Evolutionary conservation across 2,797 vertebrate species (phyloP).

Genomic region (Clarias pachynema): DNA sequence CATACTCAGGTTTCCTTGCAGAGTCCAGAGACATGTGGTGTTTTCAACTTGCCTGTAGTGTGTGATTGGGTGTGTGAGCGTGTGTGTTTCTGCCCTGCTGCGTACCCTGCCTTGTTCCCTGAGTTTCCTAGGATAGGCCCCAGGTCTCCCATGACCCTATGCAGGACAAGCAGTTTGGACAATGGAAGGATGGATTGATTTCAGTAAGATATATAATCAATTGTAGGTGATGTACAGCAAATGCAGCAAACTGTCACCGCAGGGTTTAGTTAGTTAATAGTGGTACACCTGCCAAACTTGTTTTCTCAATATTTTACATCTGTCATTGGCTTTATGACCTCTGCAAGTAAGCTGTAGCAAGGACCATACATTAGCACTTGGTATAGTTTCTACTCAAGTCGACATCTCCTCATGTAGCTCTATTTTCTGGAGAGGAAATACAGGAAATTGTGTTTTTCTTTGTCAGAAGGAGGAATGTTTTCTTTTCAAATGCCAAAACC

Average conservation of each 20-base stretch:
- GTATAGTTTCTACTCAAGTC: neutral
- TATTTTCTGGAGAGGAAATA: conserved; percentile 16
- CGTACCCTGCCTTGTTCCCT: no score
- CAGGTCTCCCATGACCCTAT: no score
- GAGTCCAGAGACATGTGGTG: no score
- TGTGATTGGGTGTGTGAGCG: no score
- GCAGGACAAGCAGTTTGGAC: no score
- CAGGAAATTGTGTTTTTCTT: conserved; percentile 24
- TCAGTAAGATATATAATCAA: neutral
- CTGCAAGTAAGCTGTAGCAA: neutral
- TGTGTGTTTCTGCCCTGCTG: no score
- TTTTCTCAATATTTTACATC: conserved; percentile 2
- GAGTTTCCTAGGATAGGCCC: no score
- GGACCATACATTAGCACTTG: neutral
- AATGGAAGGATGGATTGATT: no score
- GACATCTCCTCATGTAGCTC: neutral
- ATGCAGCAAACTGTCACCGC: neutral
- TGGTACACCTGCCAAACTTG: conserved; percentile 2
- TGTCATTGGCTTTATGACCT: conserved; percentile 13
- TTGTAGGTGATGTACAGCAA: neutral
- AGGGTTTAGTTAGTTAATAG: conserved; percentile 1
- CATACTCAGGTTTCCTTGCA: no score
- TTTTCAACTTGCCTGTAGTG: no score
- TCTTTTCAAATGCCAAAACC: conserved; percentile 67
- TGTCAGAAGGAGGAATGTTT: conserved; percentile 51